phyloP scores from a whole-genome alignment of 2,888 invertebrate genomes.

The Acanthoscelides obtectus region DNA sequence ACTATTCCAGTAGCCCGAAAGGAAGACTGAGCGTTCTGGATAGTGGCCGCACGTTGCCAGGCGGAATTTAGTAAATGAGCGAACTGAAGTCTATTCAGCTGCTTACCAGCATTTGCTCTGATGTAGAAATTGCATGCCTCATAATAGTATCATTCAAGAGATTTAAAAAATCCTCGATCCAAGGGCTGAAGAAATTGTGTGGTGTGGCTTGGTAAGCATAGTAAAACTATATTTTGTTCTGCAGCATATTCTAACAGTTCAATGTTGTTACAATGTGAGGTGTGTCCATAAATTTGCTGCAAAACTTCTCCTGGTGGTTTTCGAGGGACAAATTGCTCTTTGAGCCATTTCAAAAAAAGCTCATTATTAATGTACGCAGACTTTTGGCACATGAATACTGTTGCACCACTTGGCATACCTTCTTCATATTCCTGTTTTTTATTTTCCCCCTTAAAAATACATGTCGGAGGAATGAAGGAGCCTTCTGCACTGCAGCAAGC shows the following conservation, averaged over 20 bases:
- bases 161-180: constrained; percentile 28
- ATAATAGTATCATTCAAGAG: constrained; percentile 28
- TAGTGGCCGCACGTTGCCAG: constrained; percentile 9
- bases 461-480: constrained; percentile 13
- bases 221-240: constrained; percentile 27
- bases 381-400: constrained; percentile 19
- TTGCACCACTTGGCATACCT: constrained; percentile 21
- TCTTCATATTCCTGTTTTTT: constrained; percentile 17
- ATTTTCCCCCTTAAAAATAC: constrained; percentile 22
- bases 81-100: constrained; percentile 10
- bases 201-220: constrained; percentile 32
- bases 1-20: constrained; percentile 7
- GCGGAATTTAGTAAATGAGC: constrained; percentile 6
- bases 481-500: constrained; percentile 19
- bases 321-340: constrained; percentile 27
- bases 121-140: constrained; percentile 7
- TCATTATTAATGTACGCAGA: constrained; percentile 19
- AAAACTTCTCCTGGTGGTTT: constrained; percentile 32
- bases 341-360: constrained; percentile 17
- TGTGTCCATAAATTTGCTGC: constrained; percentile 33
- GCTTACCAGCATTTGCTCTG: constrained; percentile 6
- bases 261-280: constrained; percentile 26
- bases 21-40: constrained; percentile 3
- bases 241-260: constrained; percentile 18
- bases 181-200: constrained; percentile 32